Conservation (phyloP, 2,113 vertebrate genomes). For the Cyphomyrus plagiostoma region DNA sequence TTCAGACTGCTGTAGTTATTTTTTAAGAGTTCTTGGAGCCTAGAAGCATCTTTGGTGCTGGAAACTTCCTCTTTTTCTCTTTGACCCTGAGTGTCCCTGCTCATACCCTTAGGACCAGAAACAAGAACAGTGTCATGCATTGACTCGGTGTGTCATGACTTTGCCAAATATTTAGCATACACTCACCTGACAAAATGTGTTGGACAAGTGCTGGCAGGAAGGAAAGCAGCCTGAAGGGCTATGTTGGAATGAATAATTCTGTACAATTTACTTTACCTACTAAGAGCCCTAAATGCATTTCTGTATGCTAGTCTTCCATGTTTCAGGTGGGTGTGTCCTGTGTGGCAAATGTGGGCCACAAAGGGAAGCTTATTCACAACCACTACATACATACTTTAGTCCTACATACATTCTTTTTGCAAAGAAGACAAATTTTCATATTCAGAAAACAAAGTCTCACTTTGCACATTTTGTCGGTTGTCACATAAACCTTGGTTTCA, state of each 20-base stretch:
- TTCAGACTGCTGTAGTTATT: not conserved
- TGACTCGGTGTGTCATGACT: not conserved
- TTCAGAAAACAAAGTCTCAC: not conserved
- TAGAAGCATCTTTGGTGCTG: not conserved
- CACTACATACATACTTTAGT: not conserved
- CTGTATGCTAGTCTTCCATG: not conserved
- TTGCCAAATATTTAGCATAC: not conserved
- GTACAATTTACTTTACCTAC: not conserved
- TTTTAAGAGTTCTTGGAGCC: not conserved
- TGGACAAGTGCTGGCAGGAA: not conserved
- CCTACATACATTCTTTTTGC: not conserved
- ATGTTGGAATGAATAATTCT: not conserved
- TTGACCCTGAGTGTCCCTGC: not conserved
- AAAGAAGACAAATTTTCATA: too few relatives aligned
- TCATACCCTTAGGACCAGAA: not conserved
- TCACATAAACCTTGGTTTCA: not conserved
- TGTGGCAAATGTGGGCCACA: not conserved
- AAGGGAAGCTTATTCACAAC: not conserved
- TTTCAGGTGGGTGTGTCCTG: not conserved
- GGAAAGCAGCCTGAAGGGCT: not conserved
- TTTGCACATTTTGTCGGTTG: not conserved
- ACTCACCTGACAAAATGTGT: not conserved
- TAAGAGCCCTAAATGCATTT: not conserved
- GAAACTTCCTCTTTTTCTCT: not conserved
- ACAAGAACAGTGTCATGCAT: not conserved